Percentiles rank a stretch among this genome's conserved stretches.
These are phyloP conservation scores for Drosophila lacicola DNA, from an alignment of 2,888 invertebrate species.

Conservation along the genomic window DNA sequence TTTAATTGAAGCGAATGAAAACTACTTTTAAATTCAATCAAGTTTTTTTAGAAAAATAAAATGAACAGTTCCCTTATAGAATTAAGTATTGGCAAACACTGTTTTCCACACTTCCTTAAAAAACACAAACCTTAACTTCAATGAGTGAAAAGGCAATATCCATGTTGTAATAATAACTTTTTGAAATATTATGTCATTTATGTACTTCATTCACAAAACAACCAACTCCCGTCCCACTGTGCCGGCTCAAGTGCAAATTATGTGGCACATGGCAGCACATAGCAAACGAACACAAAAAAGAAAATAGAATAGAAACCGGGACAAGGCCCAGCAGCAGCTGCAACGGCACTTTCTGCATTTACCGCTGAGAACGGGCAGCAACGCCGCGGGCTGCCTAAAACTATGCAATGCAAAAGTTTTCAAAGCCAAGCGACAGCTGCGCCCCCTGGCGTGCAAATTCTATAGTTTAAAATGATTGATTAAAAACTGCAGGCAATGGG, in stretches of 20 bases:
- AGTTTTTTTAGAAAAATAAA: too few species aligned
- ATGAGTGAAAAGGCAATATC: too few species aligned
- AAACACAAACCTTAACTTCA: too few species aligned
- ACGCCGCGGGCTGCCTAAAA: conserved; percentile 59
- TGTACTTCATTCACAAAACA: neutral
- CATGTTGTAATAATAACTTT: too few species aligned
- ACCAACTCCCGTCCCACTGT: conserved; percentile 40
- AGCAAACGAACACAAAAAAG: conserved; percentile 21
- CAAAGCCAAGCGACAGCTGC: conserved; percentile 67
- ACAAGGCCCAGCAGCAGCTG: conserved; percentile 51
- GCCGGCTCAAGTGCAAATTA: conserved; percentile 47
- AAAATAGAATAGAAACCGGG: conserved; percentile 40
- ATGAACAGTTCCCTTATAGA: too few species aligned
- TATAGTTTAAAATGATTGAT: conserved; percentile 73
- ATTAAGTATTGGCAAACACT: too few species aligned
- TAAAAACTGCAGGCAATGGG: conserved; percentile 61
- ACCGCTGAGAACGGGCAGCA: conserved; percentile 40
- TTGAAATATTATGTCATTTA: neutral
- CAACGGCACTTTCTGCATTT: conserved; percentile 26
- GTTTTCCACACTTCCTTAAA: too few species aligned
- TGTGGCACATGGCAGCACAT: conserved; percentile 55
- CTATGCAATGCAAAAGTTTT: conserved; percentile 70
- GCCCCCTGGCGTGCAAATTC: conserved; percentile 55
- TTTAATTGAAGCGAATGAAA: too few species aligned
- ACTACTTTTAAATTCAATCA: too few species aligned